phyloP scores from a whole-genome alignment of 2,888 invertebrate species.

The Noctua janthina region DNA sequence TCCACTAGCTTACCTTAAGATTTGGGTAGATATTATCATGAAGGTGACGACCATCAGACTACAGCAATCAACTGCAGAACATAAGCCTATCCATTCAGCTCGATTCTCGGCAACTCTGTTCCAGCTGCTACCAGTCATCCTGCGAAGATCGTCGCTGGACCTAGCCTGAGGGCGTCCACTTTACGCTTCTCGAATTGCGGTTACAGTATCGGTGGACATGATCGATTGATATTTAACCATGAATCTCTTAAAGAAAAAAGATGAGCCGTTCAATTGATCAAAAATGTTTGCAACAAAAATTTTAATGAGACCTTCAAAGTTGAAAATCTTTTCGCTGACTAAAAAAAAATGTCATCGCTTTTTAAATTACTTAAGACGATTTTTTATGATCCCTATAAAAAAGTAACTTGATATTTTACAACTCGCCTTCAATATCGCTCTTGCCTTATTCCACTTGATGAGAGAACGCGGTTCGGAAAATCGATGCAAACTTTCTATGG shows the following conservation, averaged over 20 bases:
- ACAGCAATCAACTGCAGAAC: background rate
- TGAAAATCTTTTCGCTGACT: slow-evolving; percentile 29
- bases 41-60: background rate
- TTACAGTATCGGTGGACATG: background rate
- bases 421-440: slow-evolving; percentile 51
- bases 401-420: slow-evolving; percentile 34
- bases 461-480: slow-evolving; percentile 51
- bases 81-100: background rate
- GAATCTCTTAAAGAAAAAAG: background rate
- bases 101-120: background rate
- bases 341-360: slow-evolving; percentile 20
- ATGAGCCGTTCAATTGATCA: background rate
- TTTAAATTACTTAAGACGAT: slow-evolving; percentile 27
- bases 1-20: background rate
- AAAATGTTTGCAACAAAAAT: slow-evolving; percentile 15
- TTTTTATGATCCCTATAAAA: slow-evolving; percentile 26
- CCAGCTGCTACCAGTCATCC: background rate
- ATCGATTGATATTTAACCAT: background rate
- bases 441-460: slow-evolving; percentile 53
- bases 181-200: background rate
- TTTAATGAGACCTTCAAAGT: slow-evolving; percentile 55
- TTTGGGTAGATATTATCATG: too few relatives aligned
- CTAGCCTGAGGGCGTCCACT: too few relatives aligned
- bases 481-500: slow-evolving; percentile 62
- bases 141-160: background rate